A percentile compares a stretch with the other conserved stretches of the same genome.
Conservation (phyloP, 2,113 vertebrate genomes). For the Cryptomyrus ogoouensis region DNA sequence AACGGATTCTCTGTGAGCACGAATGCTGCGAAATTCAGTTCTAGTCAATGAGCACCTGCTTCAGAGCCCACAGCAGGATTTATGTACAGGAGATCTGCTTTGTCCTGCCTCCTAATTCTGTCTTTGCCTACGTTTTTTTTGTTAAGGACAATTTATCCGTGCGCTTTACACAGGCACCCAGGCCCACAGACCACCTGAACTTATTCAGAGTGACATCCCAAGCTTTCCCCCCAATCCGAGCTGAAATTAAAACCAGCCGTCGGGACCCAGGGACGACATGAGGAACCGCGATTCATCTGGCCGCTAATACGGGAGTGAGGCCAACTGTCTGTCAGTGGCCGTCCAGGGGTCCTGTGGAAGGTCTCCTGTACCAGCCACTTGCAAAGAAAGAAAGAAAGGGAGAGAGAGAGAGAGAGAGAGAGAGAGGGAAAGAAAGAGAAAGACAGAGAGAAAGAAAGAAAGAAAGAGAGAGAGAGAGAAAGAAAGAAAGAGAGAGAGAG, state of each 20-base stretch:
- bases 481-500: background rate
- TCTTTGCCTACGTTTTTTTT: background rate
- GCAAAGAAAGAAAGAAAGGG: background rate
- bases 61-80: background rate
- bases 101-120: background rate
- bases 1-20: background rate
- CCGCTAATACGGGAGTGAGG: background rate
- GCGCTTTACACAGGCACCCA: background rate
- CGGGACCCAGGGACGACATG: background rate
- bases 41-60: background rate
- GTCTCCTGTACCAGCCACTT: background rate
- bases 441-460: background rate
- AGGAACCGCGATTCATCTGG: background rate
- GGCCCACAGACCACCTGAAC: background rate
- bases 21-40: background rate
- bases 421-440: background rate
- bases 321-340: background rate
- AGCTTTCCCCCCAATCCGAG: background rate
- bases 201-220: constrained; percentile 13
- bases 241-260: constrained; percentile 6
- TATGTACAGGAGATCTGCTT: background rate
- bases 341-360: background rate
- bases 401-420: background rate
- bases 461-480: background rate
- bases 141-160: background rate